Conservation (phyloP, 2,888 invertebrate genomes). For the Drosophila mulleri region DNA sequence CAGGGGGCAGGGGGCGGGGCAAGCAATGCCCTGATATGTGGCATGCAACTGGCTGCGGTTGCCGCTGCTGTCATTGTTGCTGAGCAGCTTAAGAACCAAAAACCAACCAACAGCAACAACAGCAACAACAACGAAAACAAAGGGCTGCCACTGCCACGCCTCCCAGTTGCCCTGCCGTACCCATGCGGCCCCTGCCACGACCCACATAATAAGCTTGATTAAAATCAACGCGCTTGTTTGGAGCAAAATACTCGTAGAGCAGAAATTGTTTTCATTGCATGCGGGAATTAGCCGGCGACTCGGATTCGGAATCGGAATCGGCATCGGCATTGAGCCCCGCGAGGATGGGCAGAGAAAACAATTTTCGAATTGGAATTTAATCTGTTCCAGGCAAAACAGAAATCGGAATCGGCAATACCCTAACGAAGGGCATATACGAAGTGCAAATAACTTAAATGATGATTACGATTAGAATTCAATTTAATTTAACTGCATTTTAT, state of each 20-base stretch:
- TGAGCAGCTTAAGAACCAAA: conserved; percentile 52
- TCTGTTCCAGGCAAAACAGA: conserved; percentile 50
- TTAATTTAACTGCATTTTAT: no score
- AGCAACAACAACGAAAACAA: conserved; percentile 15
- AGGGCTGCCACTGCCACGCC: conserved; percentile 46
- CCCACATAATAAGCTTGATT: conserved; percentile 79
- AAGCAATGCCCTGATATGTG: conserved; percentile 54
- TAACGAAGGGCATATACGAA: neutral
- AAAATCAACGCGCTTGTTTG: conserved; percentile 71
- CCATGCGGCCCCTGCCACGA: conserved; percentile 35
- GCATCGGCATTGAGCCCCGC: neutral
- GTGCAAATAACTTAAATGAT: no score
- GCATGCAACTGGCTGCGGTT: conserved; percentile 44
- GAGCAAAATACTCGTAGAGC: conserved; percentile 39
- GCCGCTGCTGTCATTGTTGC: conserved; percentile 51
- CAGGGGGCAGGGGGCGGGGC: neutral
- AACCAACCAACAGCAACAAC: conserved; percentile 4
- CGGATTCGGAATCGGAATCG: no score
- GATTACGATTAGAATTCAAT: no score
- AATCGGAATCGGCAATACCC: conserved; percentile 26
- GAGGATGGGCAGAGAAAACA: conserved; percentile 44
- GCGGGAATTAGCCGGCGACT: conserved; percentile 69
- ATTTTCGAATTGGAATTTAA: conserved; percentile 78
- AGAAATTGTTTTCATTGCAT: conserved; percentile 74
- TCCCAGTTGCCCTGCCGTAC: neutral